Conservation (phyloP, 2,888 invertebrate genomes). For the Mactromeris polynyma region DNA sequence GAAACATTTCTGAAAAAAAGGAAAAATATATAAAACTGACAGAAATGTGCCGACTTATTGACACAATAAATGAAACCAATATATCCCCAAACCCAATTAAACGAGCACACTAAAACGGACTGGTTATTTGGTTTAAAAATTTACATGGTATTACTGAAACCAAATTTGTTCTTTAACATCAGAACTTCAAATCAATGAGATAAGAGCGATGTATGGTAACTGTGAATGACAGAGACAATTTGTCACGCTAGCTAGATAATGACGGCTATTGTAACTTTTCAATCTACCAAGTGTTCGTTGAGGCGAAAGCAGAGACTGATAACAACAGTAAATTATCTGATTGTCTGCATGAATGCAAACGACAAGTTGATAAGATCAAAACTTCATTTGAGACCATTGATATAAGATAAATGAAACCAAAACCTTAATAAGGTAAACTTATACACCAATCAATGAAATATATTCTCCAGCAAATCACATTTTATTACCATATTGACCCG, state of each 20-base stretch:
- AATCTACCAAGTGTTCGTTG: not conserved
- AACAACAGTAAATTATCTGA: not conserved
- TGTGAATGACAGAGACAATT: not conserved
- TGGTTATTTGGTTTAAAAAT: not conserved
- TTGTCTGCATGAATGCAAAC: conserved; percentile 8
- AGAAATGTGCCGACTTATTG: no score
- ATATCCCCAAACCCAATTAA: no score
- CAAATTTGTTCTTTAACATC: not conserved
- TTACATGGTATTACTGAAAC: not conserved
- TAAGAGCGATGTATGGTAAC: not conserved
- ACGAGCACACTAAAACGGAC: no score
- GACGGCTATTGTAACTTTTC: not conserved
- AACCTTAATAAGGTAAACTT: not conserved
- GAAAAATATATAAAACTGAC: no score
- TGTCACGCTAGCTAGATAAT: not conserved
- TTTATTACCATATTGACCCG: no score
- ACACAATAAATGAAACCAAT: no score
- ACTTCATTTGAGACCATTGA: not conserved
- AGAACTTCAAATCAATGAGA: not conserved
- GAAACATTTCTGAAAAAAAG: no score
- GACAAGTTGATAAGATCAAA: not conserved
- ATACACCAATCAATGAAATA: not conserved
- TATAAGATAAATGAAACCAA: not conserved
- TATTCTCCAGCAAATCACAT: not conserved
- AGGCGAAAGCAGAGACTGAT: not conserved